Conservation (phyloP, 2,113 vertebrate species). For the Saguinus imperator region DNA sequence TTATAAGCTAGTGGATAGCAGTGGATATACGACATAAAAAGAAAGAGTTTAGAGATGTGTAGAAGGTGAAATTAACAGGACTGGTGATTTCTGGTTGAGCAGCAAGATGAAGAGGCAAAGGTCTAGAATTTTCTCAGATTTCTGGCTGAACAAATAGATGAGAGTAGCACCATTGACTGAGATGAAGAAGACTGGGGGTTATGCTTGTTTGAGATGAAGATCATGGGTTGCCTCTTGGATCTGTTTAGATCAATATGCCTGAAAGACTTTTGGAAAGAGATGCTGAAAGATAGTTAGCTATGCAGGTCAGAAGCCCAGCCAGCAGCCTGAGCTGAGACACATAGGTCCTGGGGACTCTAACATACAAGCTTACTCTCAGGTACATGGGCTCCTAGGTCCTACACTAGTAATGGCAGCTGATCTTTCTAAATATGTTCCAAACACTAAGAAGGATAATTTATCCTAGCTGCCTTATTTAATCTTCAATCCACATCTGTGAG, state of each 20-base stretch:
- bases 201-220: not conserved
- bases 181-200: not conserved
- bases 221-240: not conserved
- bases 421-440: not conserved
- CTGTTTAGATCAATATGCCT: not conserved
- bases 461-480: not conserved
- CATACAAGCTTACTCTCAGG: too few species aligned
- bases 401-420: not conserved
- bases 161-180: not conserved
- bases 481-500: not conserved
- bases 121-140: not conserved
- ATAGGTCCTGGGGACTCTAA: not conserved
- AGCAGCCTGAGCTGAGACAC: not conserved
- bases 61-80: not conserved
- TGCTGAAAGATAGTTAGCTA: not conserved
- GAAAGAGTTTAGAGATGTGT: not conserved
- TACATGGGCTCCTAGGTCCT: not conserved
- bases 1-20: not conserved
- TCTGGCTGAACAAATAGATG: not conserved
- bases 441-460: not conserved
- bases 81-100: not conserved
- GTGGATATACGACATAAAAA: not conserved
- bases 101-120: not conserved
- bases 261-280: not conserved
- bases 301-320: not conserved